Evolutionary conservation across 2,888 invertebrate genomes (phyloP).

Genomic region (Oligia strigilis): DNA sequence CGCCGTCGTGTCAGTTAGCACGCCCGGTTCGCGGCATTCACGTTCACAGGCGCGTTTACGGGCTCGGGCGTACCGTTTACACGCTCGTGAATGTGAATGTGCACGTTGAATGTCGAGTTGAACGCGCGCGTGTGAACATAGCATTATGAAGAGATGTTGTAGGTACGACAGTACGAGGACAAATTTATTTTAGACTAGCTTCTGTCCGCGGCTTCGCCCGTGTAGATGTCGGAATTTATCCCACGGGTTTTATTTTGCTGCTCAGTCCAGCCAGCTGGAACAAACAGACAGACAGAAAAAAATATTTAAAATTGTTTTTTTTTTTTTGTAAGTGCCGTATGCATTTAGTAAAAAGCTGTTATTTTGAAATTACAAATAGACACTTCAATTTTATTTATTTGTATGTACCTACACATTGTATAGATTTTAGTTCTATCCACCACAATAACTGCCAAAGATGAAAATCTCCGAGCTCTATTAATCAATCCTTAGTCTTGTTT

Average conservation of each 20-base stretch:
- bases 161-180: background rate
- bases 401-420: too few species aligned
- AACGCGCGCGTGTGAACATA: too few species aligned
- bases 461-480: background rate
- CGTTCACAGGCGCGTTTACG: too few species aligned
- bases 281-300: background rate
- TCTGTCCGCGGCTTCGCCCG: background rate
- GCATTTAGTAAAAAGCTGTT: too few species aligned
- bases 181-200: background rate
- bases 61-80: too few species aligned
- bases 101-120: too few species aligned
- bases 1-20: too few species aligned
- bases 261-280: background rate
- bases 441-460: background rate
- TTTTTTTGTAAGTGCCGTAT: too few species aligned
- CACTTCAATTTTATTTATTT: background rate
- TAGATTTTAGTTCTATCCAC: background rate
- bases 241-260: too few species aligned
- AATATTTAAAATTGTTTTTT: background rate
- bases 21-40: too few species aligned
- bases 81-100: too few species aligned
- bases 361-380: too few species aligned
- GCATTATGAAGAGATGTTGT: background rate
- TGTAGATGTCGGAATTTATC: background rate
- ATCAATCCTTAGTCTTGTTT: slow-evolving; percentile 18